Evolutionary conservation across 2,113 vertebrate species (phyloP), one percentile per base, ranked within the genome.

Genomic region (Actinemys pallida): DNA sequence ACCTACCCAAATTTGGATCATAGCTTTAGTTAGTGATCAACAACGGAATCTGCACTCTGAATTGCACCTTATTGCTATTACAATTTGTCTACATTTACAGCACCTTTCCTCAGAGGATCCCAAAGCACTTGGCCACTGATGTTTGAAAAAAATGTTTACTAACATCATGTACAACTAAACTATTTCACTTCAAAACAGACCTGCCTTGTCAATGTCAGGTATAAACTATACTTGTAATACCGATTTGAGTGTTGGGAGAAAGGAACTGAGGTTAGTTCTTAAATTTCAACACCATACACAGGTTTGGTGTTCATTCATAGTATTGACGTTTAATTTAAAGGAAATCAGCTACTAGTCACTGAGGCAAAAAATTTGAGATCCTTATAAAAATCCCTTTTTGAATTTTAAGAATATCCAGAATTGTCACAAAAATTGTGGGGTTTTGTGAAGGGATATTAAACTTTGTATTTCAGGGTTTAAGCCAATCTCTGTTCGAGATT

Each of bases 1-100:
- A 95, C 97, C 42, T 98, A 98, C 95, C 84, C 99, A 62, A 98
- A 98, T 84, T 93, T 98, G 95, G 98, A 99, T 82, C 97, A 98
- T 78, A 98, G 89, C 50, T 98, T 98, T 83, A 79, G 45, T 96
- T 98, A 88, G 97, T 92, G 88, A 96, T 95, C 53, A 95, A 96
- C 57, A 39, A 65, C 62, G 2, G 39, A 85, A 25, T 16, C 81
- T 42, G 57, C 0, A 35, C 10, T 57, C 3, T 2, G 42, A 54
- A 78, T 2, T 0, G 22, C 52, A 50, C 47, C 13, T 54, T 53
- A 50, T 50, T 4, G 10, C 27, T 20, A 76, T 3, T 5, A 50
- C 75, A 8, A n/a, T 69, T n/a, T 62, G 1, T 16, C 19, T 80
- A 10, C 5, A 47, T 88, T 69, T 84, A 78, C 81, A 89, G 12